These are phyloP conservation scores for Trogon surrucura DNA, from an alignment of 2,113 vertebrate genomes.

Conservation along the genomic window DNA sequence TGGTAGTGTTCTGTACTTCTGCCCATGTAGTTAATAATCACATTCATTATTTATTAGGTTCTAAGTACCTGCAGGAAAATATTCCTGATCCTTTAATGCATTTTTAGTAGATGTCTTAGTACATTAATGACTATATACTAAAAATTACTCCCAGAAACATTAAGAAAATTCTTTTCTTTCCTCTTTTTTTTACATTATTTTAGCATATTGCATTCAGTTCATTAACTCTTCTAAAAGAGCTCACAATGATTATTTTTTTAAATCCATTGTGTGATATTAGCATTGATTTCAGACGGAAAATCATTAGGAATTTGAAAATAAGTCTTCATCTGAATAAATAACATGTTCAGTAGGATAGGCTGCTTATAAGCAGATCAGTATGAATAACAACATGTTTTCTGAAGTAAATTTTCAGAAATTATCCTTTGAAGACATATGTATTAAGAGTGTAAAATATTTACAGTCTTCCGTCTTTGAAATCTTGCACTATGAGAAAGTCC, in stretches of 20 bases:
- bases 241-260: background rate
- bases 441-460: background rate
- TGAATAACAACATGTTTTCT: background rate
- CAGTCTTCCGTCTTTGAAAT: background rate
- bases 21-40: constrained; percentile 22
- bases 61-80: constrained; percentile 55
- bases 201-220: background rate
- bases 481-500: background rate
- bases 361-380: background rate
- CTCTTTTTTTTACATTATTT: background rate
- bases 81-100: constrained; percentile 49
- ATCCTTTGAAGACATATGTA: background rate
- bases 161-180: background rate
- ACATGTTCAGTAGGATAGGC: background rate
- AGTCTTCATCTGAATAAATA: background rate
- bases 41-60: constrained; percentile 53
- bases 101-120: constrained; percentile 42
- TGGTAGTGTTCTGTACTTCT: background rate
- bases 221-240: background rate
- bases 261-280: background rate
- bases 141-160: constrained; percentile 26
- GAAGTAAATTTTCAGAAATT: background rate
- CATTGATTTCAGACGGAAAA: background rate
- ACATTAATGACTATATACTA: background rate
- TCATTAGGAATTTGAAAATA: background rate